These are phyloP conservation scores for Tragelaphus buxtoni DNA, from an alignment of 2,113 vertebrate genomes.

Conservation along the genomic window DNA sequence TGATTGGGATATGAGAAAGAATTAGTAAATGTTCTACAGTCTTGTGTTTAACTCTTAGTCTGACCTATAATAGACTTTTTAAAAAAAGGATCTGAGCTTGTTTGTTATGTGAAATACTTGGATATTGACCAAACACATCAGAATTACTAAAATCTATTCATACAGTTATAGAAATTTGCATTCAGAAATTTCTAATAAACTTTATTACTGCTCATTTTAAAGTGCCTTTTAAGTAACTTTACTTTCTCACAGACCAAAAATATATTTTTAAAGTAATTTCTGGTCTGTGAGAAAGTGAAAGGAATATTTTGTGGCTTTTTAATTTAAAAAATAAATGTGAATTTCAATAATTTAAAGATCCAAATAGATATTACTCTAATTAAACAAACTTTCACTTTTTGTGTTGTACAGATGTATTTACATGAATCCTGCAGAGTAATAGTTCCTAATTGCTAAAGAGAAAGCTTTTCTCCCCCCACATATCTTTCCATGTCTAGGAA, in stretches of 20 bases:
- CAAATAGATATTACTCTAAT: conserved; percentile 66
- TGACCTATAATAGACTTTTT: neutral
- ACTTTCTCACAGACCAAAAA: neutral
- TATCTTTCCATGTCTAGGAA: neutral
- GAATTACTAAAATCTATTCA: neutral
- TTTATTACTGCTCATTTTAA: neutral
- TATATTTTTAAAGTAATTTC: neutral
- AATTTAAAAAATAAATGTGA: conserved; percentile 25
- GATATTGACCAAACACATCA: neutral
- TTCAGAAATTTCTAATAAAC: neutral
- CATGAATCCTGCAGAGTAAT: conserved; percentile 57
- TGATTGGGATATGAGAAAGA: neutral
- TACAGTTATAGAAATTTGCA: conserved; percentile 8
- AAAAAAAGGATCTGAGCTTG: neutral
- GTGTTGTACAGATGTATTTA: conserved; percentile 60
- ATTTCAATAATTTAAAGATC: conserved; percentile 62
- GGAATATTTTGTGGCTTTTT: neutral
- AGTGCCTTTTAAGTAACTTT: neutral
- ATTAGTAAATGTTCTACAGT: neutral
- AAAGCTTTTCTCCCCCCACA: neutral
- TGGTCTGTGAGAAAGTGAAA: neutral
- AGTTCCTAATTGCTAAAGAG: conserved; percentile 11
- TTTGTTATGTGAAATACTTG: neutral
- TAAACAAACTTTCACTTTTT: conserved; percentile 73
- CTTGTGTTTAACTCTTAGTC: neutral